A percentile compares a stretch with the other conserved stretches of the same genome.
These are phyloP conservation scores for Sclerurus mexicanus DNA, from an alignment of 2,113 vertebrate genomes.

Conservation along the genomic window DNA sequence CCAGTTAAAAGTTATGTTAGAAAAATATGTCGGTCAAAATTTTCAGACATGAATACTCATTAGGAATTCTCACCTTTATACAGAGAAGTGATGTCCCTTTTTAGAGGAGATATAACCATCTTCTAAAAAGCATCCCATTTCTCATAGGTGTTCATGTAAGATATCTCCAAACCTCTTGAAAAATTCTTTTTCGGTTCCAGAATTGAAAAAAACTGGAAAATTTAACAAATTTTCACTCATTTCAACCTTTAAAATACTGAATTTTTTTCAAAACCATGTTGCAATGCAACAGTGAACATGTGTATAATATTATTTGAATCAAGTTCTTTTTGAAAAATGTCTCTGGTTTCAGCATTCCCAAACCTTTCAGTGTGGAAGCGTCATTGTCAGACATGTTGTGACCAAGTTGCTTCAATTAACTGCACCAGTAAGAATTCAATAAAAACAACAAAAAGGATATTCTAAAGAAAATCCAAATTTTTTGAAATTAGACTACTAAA, in stretches of 20 bases:
- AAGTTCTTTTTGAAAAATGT: not conserved
- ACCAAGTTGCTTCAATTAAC: not conserved
- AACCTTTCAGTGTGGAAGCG: not conserved
- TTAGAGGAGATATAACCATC: not conserved
- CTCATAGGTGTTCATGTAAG: not conserved
- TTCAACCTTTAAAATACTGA: not conserved
- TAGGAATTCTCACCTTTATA: not conserved
- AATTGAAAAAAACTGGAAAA: not conserved
- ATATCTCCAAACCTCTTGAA: not conserved
- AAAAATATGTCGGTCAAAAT: not conserved
- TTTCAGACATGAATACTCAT: not conserved
- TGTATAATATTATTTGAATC: not conserved
- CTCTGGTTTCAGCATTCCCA: not conserved
- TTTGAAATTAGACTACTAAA: not conserved
- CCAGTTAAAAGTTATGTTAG: not conserved
- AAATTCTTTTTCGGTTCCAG: not conserved
- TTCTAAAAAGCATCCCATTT: not conserved
- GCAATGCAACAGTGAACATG: not conserved
- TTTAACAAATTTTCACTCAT: not conserved
- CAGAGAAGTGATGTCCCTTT: not conserved
- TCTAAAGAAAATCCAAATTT: not conserved
- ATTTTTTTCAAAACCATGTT: not conserved
- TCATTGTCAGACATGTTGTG: not conserved
- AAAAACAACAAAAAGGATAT: not conserved
- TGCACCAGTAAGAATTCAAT: not conserved